Evolutionary conservation across 1,140 invertebrate species (phyloP).

Genomic region (Nymphalis io): DNA sequence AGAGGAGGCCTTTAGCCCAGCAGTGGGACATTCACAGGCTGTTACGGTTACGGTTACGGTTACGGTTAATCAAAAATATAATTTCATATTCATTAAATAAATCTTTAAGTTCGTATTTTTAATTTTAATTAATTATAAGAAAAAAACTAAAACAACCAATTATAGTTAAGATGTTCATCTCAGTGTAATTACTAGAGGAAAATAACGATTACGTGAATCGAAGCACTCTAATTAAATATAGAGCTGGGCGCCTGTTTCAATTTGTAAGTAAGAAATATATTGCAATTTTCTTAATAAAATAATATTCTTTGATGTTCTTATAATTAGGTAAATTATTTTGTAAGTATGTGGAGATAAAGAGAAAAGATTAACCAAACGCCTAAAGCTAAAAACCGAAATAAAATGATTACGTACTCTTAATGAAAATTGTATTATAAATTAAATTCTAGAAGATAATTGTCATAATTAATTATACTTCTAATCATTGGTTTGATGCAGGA

Average conservation of each 20-base stretch:
- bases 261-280: conserved; percentile 5
- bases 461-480: background rate
- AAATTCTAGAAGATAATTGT: background rate
- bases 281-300: conserved; percentile 15
- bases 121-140: background rate
- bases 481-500: too few species aligned
- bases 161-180: background rate
- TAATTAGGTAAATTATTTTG: conserved; percentile 18
- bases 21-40: too few species aligned
- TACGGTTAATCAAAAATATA: too few species aligned
- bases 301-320: background rate
- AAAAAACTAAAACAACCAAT: background rate
- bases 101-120: background rate
- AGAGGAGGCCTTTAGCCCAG: too few species aligned
- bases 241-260: conserved; percentile 1
- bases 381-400: conserved; percentile 5
- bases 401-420: conserved; percentile 5
- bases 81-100: background rate
- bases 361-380: background rate
- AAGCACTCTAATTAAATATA: conserved; percentile 8
- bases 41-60: too few species aligned
- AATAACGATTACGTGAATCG: conserved; percentile 5
- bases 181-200: background rate
- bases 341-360: conserved; percentile 10
- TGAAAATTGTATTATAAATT: background rate